These are phyloP conservation scores for Marmota flaviventris DNA, from an alignment of 2,113 vertebrate species.

Conservation along the genomic window DNA sequence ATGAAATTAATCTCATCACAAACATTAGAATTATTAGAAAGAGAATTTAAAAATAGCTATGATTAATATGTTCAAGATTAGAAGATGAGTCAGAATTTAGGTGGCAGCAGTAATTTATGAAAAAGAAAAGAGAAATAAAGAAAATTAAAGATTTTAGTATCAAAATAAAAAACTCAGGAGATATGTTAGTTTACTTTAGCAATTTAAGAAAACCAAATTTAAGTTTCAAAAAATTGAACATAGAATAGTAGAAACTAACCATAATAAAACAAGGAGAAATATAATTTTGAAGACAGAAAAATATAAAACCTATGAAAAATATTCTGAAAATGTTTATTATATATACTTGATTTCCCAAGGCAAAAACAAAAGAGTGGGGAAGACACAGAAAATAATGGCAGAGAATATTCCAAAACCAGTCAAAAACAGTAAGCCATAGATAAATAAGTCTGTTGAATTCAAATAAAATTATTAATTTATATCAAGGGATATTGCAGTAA, in stretches of 20 bases:
- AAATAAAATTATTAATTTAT: background rate
- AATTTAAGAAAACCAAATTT: background rate
- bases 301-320: background rate
- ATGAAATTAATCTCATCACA: background rate
- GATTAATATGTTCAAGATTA: background rate
- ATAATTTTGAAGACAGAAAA: background rate
- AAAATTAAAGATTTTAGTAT: background rate
- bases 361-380: background rate
- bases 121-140: background rate
- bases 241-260: background rate
- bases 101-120: background rate
- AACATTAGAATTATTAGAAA: background rate
- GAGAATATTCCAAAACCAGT: background rate
- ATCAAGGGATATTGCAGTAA: background rate
- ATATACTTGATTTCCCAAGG: background rate
- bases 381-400: background rate
- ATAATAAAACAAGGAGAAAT: background rate
- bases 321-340: background rate
- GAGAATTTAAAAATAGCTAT: background rate
- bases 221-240: background rate
- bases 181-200: background rate
- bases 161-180: background rate
- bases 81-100: background rate
- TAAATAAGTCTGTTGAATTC: background rate
- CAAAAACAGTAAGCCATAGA: background rate